Evolutionary conservation across 1,140 invertebrate species (phyloP).

Genomic region (Drosophila parabipectinata): DNA sequence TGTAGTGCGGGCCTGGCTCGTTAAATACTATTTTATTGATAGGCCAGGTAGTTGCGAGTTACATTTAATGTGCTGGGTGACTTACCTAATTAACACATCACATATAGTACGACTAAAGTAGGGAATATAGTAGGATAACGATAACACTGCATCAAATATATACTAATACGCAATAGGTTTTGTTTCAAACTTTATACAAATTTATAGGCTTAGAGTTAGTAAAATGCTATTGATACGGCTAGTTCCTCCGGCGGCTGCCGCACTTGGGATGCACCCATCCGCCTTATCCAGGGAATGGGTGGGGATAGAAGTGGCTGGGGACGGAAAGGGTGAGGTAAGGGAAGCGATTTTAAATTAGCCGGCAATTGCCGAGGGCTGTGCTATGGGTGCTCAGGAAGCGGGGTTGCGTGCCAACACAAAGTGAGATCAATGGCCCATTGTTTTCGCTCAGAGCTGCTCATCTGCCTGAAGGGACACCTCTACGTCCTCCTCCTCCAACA

Average conservation of each 20-base stretch:
- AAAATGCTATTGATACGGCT: not conserved
- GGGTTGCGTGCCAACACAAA: slow-evolving; percentile 22
- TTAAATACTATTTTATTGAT: slow-evolving; percentile 40
- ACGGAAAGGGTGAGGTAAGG: not conserved
- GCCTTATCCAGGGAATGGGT: not conserved
- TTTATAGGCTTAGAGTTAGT: not conserved
- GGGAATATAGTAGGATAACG: slow-evolving; percentile 7
- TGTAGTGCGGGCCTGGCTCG: not conserved
- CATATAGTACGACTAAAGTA: slow-evolving; percentile 25
- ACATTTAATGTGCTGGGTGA: slow-evolving; percentile 23
- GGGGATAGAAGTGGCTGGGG: not conserved
- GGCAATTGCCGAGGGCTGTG: not conserved
- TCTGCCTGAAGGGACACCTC: slow-evolving; percentile 57
- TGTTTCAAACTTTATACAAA: slow-evolving; percentile 18
- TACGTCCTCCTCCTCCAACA: slow-evolving; percentile 66
- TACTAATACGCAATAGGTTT: slow-evolving; percentile 11
- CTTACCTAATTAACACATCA: slow-evolving; percentile 53
- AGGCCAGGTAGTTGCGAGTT: slow-evolving; percentile 15
- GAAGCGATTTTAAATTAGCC: not conserved
- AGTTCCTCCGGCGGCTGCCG: not conserved
- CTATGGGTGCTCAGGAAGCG: not conserved
- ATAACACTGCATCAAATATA: slow-evolving; percentile 14
- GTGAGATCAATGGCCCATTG: slow-evolving; percentile 55
- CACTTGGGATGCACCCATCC: not conserved
- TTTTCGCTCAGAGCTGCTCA: slow-evolving; percentile 71